Percentiles rank a stretch among this genome's conserved stretches.
Conservation (phyloP, 2,113 vertebrate species). For the Cyphomyrus plagiostoma region DNA sequence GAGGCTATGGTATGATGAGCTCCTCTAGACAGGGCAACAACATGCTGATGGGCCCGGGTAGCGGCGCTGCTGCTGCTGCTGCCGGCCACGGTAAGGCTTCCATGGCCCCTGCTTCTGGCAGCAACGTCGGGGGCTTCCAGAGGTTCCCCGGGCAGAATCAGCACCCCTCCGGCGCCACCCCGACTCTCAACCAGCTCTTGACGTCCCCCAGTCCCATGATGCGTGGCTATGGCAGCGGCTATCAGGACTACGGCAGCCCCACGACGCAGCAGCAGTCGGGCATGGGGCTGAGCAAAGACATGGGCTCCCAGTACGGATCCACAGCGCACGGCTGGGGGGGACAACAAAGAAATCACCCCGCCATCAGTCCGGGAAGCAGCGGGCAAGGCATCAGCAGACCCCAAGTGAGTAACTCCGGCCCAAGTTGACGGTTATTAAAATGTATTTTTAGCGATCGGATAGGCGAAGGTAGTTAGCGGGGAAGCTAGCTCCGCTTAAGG, state of each 20-base stretch:
- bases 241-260: conserved; percentile 77
- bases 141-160: conserved; percentile 79
- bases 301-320: conserved; percentile 75
- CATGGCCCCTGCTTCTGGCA: conserved; percentile 55
- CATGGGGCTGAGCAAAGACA: conserved; percentile 77
- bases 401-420: conserved; percentile 65
- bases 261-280: conserved; percentile 54
- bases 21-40: conserved; percentile 67
- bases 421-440: neutral
- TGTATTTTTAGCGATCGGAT: neutral
- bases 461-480: neutral
- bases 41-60: conserved; percentile 75
- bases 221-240: conserved; percentile 78
- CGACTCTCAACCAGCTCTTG: conserved; percentile 91
- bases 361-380: conserved; percentile 75
- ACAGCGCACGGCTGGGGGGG: conserved; percentile 78
- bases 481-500: neutral
- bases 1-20: conserved; percentile 75
- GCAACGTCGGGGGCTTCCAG: conserved; percentile 67
- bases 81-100: conserved; percentile 64
- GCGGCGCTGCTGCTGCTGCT: conserved; percentile 45
- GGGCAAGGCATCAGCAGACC: conserved; percentile 75
- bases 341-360: conserved; percentile 78
- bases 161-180: conserved; percentile 86
- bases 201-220: conserved; percentile 92